Base-by-base conservation (phyloP, 2,888 invertebrate species). In the Melanostoma scalare region DNA sequence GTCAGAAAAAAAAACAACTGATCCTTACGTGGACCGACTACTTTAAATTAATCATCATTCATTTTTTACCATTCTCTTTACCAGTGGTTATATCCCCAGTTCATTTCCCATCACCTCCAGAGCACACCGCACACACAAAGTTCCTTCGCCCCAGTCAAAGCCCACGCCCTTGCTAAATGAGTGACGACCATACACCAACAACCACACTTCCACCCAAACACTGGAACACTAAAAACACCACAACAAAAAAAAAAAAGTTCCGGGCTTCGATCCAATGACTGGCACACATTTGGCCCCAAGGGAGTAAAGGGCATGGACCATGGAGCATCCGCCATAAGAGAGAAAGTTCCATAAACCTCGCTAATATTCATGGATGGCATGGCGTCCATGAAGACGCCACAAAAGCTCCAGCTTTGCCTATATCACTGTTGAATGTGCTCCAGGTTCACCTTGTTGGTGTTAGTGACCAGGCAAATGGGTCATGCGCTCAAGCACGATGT, bases 221-320 rank as follows among this genome's bases (percentile, higher is more conserved):
- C 10, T 35, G 52, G 35, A 52, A 6, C 33, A 50, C 50, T 42
- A n/a, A 63, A 48, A 52, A 20, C 31, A 44, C 38, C 38, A 40
- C 20, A 46, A 56, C 31, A 46, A 63, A 61, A 42, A 48, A 56
- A 40, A 46, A 63, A 50, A 35, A 42, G 55, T 74, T 69, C 78
- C 74, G 74, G 79, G 71, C 78, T 79, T 84, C 79, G 78, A 79
- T 79, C 84, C 79, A 84, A 79, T 79, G 74, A 74, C 65, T 84
- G 80, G 76, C 75, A 76, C 68, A 85, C 85, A 80, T 85, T 85
- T 85, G 85, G 72, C 85, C 85, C 84, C 85, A 44, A 82, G 80
- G 80, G 85, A 76, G 85, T 85, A 85, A 85, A 85, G 85, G 85
- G 80, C 85, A 85, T 85, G 85, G 80, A 85, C 85, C 85, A 80